phyloP scores from a whole-genome alignment of 2,797 vertebrate species.

The Alosa sapidissima region DNA sequence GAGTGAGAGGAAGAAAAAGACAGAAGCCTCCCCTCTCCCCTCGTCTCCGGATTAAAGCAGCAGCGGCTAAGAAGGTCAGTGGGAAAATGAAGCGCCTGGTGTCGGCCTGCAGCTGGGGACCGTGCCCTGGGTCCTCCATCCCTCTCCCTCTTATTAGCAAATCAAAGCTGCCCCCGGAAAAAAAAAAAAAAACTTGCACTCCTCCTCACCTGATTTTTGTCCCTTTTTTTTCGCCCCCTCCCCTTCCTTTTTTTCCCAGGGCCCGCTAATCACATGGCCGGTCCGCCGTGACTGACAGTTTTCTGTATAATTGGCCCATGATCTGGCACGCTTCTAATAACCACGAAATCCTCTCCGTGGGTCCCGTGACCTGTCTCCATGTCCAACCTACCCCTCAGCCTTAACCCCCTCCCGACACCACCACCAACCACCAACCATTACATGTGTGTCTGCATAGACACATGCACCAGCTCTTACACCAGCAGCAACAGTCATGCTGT shows the following conservation, averaged over 20 bases:
- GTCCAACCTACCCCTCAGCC: constrained; percentile 59
- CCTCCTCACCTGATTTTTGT: constrained; percentile 98
- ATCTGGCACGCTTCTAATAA: constrained; percentile 99
- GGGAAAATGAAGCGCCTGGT: constrained; percentile 94
- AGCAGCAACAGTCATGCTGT: constrained; percentile 32
- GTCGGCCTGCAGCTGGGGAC: constrained; percentile 96
- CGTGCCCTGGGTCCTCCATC: constrained; percentile 66
- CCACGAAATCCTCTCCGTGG: constrained; percentile 99
- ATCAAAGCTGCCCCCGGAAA: constrained; percentile 98
- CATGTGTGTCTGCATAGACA: neutral
- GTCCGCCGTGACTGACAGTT: constrained; percentile 99
- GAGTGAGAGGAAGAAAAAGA: constrained; percentile 66
- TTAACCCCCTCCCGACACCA: constrained; percentile 52
- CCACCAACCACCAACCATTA: constrained; percentile 11
- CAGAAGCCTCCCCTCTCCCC: constrained; percentile 71
- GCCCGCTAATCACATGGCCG: constrained; percentile 58
- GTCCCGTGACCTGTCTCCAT: constrained; percentile 90
- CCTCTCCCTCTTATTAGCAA: constrained; percentile 98
- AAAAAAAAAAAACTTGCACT: constrained; percentile 94
- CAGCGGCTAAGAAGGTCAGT: constrained; percentile 96
- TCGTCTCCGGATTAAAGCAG: constrained; percentile 86
- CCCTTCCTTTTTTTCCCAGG: neutral
- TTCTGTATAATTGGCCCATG: constrained; percentile 99
- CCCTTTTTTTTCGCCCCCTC: constrained; percentile 61
- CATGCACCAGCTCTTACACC: constrained; percentile 21